A percentile compares a stretch with the other conserved stretches of the same genome.
phyloP scores from a whole-genome alignment of 2,797 vertebrate species.

The Coregonus sp. region DNA sequence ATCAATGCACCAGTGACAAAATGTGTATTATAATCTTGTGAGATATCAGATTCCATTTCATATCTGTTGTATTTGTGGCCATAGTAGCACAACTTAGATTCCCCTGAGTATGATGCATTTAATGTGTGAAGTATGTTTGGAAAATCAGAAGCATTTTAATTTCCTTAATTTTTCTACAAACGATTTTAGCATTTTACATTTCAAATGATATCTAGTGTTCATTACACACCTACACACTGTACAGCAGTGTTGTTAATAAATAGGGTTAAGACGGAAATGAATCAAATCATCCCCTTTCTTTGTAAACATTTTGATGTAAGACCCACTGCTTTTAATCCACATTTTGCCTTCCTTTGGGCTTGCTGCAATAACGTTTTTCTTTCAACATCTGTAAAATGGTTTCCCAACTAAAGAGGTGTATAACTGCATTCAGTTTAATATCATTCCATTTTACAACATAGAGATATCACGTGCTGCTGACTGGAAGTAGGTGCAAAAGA shows the following conservation, averaged over 20 bases:
- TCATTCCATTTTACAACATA: conserved; percentile 49
- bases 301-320: conserved; percentile 29
- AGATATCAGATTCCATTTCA: no score
- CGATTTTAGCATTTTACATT: conserved; percentile 29
- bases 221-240: conserved; percentile 19
- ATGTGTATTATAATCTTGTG: no score
- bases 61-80: no score
- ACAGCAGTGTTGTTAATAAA: neutral
- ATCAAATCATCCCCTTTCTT: conserved; percentile 12
- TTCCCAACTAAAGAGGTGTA: conserved; percentile 71
- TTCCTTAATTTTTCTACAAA: conserved; percentile 28
- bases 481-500: conserved; percentile 97
- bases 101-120: neutral
- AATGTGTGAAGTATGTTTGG: neutral
- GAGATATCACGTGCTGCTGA: conserved; percentile 92
- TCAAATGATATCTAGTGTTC: conserved; percentile 15
- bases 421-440: conserved; percentile 57
- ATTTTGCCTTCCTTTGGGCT: conserved; percentile 84
- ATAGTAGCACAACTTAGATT: no score
- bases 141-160: conserved; percentile 28
- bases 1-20: neutral
- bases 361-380: conserved; percentile 83
- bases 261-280: conserved; percentile 41
- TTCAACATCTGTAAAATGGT: neutral
- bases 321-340: conserved; percentile 73